Base-by-base conservation (phyloP, 2,797 vertebrate species). In the Spinus pinus region DNA sequence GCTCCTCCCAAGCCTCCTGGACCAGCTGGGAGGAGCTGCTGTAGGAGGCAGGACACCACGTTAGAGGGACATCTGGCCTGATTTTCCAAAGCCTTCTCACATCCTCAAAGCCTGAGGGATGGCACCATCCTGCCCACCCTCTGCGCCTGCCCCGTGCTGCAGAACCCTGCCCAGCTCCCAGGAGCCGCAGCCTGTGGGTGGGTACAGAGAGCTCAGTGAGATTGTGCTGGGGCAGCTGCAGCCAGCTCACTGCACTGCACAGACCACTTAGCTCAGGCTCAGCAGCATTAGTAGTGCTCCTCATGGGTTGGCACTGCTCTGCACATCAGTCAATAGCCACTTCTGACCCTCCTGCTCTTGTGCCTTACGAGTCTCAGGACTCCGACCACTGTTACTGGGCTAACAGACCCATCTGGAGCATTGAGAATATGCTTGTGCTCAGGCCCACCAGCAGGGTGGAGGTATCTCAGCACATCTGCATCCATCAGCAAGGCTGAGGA, bases 131-230 rank as follows among this genome's bases (percentile, higher is more conserved):
- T 4, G 1, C 42, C 24, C 7, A 33, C 9, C 9, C 23, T 31
- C 35, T 33, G 41, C 0, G 0, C 25, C 61, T 42, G 37, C 19
- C 35, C 66, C 0, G 1, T 4, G 21, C 61, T 42, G 54, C 60
- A 65, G n/a, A 19, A 6, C 42, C 30, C 64, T 31, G 60, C 10
- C 4, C 13, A 13, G 35, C 64, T 54, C 1, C 0, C 3, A 41
- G 58, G 21, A 50, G 11, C 16, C 54, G 6, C 30, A 1, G 60
- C 22, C 39, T 0, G 0, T 14, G 44, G 9, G 7, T 11, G 39
- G 22, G 44, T 10, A 15, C 18, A 28, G 65, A n/a, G 44, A 2
- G 1, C 24, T 30, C 2, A 25, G 60, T 3, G 21, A 20, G 12
- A 0, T 41, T 8, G 14, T 41, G 67, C 37, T 80, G 67, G 39